These are phyloP conservation scores for Mareca strepera DNA, from an alignment of 2,797 vertebrate genomes.

Conservation along the genomic window DNA sequence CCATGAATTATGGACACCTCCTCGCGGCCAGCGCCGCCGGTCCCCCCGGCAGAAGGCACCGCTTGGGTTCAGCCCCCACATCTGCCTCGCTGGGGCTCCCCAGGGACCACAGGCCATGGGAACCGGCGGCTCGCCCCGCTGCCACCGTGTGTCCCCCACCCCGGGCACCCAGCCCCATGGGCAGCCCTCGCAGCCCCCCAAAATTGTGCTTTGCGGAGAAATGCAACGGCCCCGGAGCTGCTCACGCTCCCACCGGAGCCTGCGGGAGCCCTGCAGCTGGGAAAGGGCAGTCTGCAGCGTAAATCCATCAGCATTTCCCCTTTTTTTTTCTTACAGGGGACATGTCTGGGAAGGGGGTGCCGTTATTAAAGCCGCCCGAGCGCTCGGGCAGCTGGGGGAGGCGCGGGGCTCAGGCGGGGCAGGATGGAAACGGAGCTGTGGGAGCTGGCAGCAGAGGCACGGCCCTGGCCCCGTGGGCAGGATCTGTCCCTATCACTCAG, in stretches of 20 bases:
- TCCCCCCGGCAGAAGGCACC: neutral
- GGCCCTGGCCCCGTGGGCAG: fast-evolving
- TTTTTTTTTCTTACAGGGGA: fast-evolving
- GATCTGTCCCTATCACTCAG: neutral
- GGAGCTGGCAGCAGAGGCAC: neutral
- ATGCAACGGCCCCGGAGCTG: fast-evolving
- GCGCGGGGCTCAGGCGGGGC: fast-evolving
- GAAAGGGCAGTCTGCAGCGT: neutral
- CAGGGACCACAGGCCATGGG: constrained; percentile 65
- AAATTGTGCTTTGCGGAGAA: fast-evolving
- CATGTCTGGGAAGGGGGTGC: neutral
- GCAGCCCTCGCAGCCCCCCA: neutral
- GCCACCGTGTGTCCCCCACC: neutral
- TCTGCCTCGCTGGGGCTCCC: constrained; percentile 78
- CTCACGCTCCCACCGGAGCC: fast-evolving
- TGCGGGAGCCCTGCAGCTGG: neutral
- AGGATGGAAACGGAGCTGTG: neutral
- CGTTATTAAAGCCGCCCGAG: neutral
- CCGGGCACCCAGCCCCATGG: too few relatives aligned
- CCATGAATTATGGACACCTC: constrained; percentile 34
- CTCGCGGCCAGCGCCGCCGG: fast-evolving
- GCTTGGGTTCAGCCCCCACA: constrained; percentile 77
- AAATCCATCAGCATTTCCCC: neutral
- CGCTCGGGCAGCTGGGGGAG: neutral
- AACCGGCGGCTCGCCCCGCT: neutral